Evolutionary conservation across 2,888 invertebrate species (phyloP), one percentile per base, ranked within the genome.

Genomic region (Drosophila buzzatii): DNA sequence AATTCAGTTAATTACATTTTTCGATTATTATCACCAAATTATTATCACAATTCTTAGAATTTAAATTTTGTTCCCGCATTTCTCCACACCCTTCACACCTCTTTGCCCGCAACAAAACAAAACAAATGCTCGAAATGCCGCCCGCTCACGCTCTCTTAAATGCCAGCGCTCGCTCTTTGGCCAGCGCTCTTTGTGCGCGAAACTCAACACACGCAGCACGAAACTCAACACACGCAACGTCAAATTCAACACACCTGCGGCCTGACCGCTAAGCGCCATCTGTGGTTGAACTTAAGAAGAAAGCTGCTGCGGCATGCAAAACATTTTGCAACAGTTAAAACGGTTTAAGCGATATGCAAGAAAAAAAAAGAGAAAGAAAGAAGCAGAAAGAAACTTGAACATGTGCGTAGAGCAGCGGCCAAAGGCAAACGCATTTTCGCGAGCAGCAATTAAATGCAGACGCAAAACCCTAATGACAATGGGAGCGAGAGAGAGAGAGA

Each of bases 361-460:
- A 7, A 56, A 59, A 47, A 14, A 16, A 14, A 31, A 56, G 20
- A 5, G 4, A 47, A 49, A 59, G n/a, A 14, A 23, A 37, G 27
- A 44, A 14, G 3, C 14, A 53, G 44, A 23, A 27, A 35, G n/a
- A n/a, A 27, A 6, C 1, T 33, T 8, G 23, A 23, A 23, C 20
- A 49, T 39, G 33, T 64, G 57, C 39, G 18, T 9, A 2, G 9
- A 16, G 44, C 33, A 12, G 18, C 16, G 23, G 31, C 9, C 31
- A 51, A n/a, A 49, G 49, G 44, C 31, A 7, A 23, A 53, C 23
- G 44, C 78, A 73, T 65, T 73, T 78, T 55, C 55, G 79, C 42
- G 16, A 20, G 20, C 79, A 63, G 66, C 77, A 79, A 77, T 77
- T 77, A 77, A 77, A 67, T 70, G 67, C 78, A 78, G 79, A 64